Conservation (phyloP, 1,140 invertebrate genomes). For the Trichoplusia ni region DNA sequence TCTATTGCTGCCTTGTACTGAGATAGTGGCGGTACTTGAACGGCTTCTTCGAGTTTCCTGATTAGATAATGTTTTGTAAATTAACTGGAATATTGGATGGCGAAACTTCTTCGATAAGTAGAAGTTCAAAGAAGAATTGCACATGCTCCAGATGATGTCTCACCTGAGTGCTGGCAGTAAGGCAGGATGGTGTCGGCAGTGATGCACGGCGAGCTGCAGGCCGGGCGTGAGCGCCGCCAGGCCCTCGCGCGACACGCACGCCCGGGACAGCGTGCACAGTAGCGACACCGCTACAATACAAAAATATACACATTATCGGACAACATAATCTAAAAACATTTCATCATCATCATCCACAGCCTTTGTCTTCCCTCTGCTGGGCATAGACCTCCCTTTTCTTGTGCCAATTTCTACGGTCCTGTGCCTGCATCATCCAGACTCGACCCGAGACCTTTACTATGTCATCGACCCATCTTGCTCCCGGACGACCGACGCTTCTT, state of each 20-base stretch:
- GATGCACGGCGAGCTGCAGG: conserved; percentile 61
- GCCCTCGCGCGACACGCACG: conserved; percentile 33
- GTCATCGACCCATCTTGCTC: no score
- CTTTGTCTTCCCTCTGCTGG: no score
- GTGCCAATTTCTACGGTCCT: no score
- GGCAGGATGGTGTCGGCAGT: conserved; percentile 52
- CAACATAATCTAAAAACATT: background rate
- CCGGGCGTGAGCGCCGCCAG: conserved; percentile 55
- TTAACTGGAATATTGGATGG: no score
- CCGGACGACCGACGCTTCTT: no score
- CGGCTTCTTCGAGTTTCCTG: conserved; percentile 69
- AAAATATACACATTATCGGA: background rate
- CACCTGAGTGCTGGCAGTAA: conserved; percentile 58
- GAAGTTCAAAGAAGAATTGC: no score
- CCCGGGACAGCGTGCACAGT: conserved; percentile 50
- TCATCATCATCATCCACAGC: background rate
- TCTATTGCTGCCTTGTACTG: conserved; percentile 73
- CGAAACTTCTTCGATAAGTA: no score
- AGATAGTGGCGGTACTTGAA: conserved; percentile 52
- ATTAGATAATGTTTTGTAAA: background rate
- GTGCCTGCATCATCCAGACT: no score
- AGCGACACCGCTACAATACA: conserved; percentile 55
- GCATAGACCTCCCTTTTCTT: no score
- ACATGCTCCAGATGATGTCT: background rate
- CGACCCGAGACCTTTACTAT: no score